A percentile compares a stretch with the other conserved stretches of the same genome.
Conservation (phyloP, 35 echinoderm and acorn worm species). For the Apostichopus japonicus region DNA sequence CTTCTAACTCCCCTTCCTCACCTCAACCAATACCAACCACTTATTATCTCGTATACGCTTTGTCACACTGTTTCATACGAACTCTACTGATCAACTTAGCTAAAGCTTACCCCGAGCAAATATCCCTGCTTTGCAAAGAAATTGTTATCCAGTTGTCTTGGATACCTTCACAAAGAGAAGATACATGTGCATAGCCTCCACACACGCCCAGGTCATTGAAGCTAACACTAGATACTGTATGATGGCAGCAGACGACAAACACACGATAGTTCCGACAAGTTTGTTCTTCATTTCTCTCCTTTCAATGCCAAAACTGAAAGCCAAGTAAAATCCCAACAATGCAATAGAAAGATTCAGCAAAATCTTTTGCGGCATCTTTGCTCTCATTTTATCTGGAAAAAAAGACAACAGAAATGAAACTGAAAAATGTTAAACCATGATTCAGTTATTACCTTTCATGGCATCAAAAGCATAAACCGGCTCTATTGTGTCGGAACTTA, state of each 20-base stretch:
- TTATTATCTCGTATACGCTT: no score
- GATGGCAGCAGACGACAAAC: background rate
- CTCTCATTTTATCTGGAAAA: background rate
- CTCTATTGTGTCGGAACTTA: no score
- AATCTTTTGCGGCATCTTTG: conserved; percentile 2
- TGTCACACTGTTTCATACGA: no score
- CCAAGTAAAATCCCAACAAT: conserved; percentile 16
- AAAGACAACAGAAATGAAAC: background rate
- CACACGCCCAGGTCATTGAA: conserved; percentile 15
- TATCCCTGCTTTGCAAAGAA: conserved; percentile 2
- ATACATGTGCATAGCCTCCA: conserved; percentile 23
- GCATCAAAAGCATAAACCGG: no score
- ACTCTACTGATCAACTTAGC: no score
- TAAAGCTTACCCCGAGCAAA: conserved; percentile 18
- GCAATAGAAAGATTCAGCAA: background rate
- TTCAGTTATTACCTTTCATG: no score
- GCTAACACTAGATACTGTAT: conserved; percentile 26
- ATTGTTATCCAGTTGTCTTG: background rate
- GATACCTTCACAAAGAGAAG: conserved; percentile 21
- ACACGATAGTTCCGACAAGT: background rate
- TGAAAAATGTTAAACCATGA: no score
- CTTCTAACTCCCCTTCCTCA: no score
- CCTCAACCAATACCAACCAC: no score
- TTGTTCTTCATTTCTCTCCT: conserved; percentile 30
- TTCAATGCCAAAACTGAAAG: background rate